Evolutionary conservation across 2,797 vertebrate genomes (phyloP), one percentile per base, ranked within the genome.

Genomic region (Eulemur albifrons): DNA sequence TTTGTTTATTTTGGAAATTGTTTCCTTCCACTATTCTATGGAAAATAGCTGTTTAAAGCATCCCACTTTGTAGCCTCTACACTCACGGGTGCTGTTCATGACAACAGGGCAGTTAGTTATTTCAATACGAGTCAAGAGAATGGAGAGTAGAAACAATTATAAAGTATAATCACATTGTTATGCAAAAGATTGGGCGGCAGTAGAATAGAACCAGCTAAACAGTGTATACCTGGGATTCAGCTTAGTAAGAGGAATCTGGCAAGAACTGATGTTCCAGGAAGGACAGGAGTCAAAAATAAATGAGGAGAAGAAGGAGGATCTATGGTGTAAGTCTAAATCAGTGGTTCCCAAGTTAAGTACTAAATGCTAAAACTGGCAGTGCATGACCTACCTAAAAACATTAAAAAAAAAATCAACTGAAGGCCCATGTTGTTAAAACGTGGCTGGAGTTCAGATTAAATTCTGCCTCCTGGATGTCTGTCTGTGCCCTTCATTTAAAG

Each of bases 1-100:
- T 72, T 82, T 73, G 40, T 91, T 86, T 96, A 83, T 50, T 90
- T 87, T 92, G 72, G 50, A 90, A 94, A 90, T 87, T 38, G 17
- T 87, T 95, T 82, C 14, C 67, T 61, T 70, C 35, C 13, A 57
- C 35, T 32, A 81, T 81, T 94, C 90, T 88, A 63, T 20, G 85
- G n/a, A 54, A 25, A 94, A 72, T 35, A 93, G 80, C 63, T 90
- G 63, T 80, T 80, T 77, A 69, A 73, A 30, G 23, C 14, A 69
- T 4, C 40, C 11, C 4, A 4, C 23, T 67, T 80, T 82, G 38
- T 69, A 80, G 48, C 12, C 75, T 93, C 45, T 65, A 89, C 50
- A n/a, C 20, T 70, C 48, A 20, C 10, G 70, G 65, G 20, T 40
- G 40, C 17, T 94, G 40, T 35, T 73, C 1, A 0, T 85, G 65